Base-by-base conservation (phyloP, 2,797 vertebrate species). In the Stomatorhinus walkeri region DNA sequence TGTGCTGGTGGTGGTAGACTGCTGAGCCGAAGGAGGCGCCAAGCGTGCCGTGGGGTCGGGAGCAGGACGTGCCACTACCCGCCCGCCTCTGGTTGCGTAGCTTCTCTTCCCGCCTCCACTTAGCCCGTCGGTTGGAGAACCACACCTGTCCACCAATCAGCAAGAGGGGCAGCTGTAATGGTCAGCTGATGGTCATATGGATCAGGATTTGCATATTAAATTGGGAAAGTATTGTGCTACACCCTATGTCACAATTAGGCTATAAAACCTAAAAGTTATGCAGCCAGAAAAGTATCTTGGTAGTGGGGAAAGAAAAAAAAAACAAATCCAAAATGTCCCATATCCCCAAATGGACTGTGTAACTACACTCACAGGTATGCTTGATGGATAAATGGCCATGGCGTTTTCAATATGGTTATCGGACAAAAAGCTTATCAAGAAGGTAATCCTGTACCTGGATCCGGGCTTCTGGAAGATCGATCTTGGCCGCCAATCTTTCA, bases 101-200 rank as follows among this genome's bases (percentile, higher is more conserved):
- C 92, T 97, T 97, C 92, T 97, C 97, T 93, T 97, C 97, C 89
- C 97, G 92, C 92, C 97, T 96, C 97, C 97, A 97, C 91, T 97
- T 97, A 89, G 97, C 97, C 93, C 97, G 95, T 89, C 97, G 96
- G 91, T 97, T 97, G 86, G 97, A 97, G 92, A 97, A 97, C 97
- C 97, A 97, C 89, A 97, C 96, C 97, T 97, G 93, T 89, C 92
- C 93, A 90, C 91, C 90, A 93, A 86, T 56, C 81, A 56, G 52
- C 88, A 43, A 24, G 79, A 32, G 52, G 8, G 72, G 51, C 24
- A 48, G 51, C 51, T 36, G 14, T 87, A 40, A 40, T 61, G 51
- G 54, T 40, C 51, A 87, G 7, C 32, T 54, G 46, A 76, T 28
- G 24, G 85, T 36, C 49, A 54, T 40, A 28, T 85, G 68, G 14